Evolutionary conservation across 2,797 vertebrate genomes (phyloP).

Genomic region (Molossus molossus): DNA sequence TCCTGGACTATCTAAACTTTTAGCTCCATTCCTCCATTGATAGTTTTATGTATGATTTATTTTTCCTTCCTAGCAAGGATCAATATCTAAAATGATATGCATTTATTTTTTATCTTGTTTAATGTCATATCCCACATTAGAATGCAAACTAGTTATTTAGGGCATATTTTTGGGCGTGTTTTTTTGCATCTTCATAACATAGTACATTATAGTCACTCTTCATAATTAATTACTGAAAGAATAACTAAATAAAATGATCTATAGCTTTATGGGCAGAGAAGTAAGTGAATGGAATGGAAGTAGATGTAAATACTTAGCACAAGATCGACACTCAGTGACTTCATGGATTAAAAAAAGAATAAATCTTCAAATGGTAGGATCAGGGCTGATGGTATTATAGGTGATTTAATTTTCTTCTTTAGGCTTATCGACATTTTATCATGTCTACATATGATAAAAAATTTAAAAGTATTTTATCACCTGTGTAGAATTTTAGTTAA

Average conservation of each 20-base stretch:
- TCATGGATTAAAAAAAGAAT: not conserved
- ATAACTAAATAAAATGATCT: not conserved
- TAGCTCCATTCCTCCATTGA: not conserved
- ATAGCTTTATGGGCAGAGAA: not conserved
- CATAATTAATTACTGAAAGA: not conserved
- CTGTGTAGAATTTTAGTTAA: not conserved
- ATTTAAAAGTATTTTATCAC: not conserved
- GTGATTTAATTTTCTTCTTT: not conserved
- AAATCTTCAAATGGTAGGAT: not conserved
- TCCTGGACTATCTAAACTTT: not conserved
- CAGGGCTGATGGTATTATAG: not conserved
- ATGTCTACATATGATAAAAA: not conserved
- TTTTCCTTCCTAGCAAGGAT: slow-evolving; percentile 4
- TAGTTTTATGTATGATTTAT: not conserved
- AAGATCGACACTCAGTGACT: not conserved
- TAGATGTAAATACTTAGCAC: not conserved
- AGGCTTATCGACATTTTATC: not conserved
- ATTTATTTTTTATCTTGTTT: slow-evolving; percentile 12
- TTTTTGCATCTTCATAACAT: not conserved
- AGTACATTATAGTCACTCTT: not conserved
- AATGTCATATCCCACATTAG: not conserved
- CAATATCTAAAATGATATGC: not conserved
- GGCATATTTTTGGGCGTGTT: not conserved
- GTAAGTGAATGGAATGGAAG: not conserved
- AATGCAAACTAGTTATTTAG: not conserved